phyloP scores from a whole-genome alignment of 2,113 vertebrate species.

The Cromileptes altivelis region DNA sequence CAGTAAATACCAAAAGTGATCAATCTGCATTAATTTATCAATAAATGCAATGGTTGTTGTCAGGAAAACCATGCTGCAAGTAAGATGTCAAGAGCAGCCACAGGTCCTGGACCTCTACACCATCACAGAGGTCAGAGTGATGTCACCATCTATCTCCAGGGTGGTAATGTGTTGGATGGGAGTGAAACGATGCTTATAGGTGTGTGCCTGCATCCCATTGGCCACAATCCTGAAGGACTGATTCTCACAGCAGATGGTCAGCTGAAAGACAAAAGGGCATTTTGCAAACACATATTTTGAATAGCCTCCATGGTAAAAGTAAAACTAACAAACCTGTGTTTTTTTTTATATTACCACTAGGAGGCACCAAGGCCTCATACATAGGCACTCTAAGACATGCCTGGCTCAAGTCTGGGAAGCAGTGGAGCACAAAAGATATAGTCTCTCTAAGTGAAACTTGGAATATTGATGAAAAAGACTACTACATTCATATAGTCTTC shows the following conservation, averaged over 20 bases:
- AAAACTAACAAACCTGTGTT: not conserved
- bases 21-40: too few species aligned
- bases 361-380: slow-evolving; percentile 1
- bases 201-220: slow-evolving; percentile 78
- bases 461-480: not conserved
- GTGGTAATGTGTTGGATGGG: slow-evolving; percentile 47
- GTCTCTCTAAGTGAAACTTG: not conserved
- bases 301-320: not conserved
- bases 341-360: slow-evolving; percentile 2
- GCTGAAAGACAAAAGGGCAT: slow-evolving; percentile 61
- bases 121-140: slow-evolving; percentile 78
- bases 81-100: not conserved
- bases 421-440: not conserved
- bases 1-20: not conserved
- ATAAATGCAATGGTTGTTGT: not conserved
- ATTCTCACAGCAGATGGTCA: slow-evolving; percentile 79
- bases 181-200: slow-evolving; percentile 72
- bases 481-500: too few species aligned
- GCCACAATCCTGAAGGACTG: slow-evolving; percentile 74
- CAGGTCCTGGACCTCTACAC: slow-evolving; percentile 48
- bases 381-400: not conserved
- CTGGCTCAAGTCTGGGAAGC: not conserved
- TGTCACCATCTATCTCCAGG: slow-evolving; percentile 79
- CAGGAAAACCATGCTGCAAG: not conserved
- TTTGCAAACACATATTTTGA: not conserved